A percentile compares a stretch with the other conserved stretches of the same genome.
Conservation (phyloP, 2,797 vertebrate genomes). For the Lacerta agilis region DNA sequence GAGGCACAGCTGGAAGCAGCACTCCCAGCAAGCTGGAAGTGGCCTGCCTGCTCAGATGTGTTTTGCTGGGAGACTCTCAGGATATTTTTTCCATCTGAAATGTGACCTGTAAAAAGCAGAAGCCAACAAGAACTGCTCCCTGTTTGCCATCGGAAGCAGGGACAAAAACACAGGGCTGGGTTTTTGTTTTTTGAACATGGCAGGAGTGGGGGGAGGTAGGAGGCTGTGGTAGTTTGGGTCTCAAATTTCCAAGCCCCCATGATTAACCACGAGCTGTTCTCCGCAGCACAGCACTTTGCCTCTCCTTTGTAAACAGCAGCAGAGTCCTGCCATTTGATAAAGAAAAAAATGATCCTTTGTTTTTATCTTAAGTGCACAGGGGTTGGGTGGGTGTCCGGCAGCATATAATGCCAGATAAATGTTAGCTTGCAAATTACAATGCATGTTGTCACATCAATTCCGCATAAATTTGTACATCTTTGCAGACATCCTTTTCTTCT, state of each 20-base stretch:
- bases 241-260: background rate
- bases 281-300: background rate
- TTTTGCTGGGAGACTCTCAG: background rate
- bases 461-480: background rate
- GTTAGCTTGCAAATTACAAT: background rate
- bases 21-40: constrained; percentile 30
- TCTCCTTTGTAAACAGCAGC: background rate
- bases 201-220: background rate
- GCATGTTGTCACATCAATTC: background rate
- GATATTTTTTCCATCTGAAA: constrained; percentile 9
- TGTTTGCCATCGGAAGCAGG: background rate
- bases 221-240: background rate
- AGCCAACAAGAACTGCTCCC: background rate
- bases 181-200: background rate
- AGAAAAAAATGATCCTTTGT: background rate
- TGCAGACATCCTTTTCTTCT: background rate
- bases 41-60: constrained; percentile 4
- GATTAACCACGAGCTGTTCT: background rate
- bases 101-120: constrained; percentile 24
- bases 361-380: background rate
- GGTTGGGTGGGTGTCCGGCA: too few relatives aligned
- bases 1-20: background rate
- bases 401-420: background rate
- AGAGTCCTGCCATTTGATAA: background rate
- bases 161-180: background rate